These are phyloP conservation scores for Pasiphila rectangulata DNA, from an alignment of 2,888 invertebrate species.

Conservation along the genomic window DNA sequence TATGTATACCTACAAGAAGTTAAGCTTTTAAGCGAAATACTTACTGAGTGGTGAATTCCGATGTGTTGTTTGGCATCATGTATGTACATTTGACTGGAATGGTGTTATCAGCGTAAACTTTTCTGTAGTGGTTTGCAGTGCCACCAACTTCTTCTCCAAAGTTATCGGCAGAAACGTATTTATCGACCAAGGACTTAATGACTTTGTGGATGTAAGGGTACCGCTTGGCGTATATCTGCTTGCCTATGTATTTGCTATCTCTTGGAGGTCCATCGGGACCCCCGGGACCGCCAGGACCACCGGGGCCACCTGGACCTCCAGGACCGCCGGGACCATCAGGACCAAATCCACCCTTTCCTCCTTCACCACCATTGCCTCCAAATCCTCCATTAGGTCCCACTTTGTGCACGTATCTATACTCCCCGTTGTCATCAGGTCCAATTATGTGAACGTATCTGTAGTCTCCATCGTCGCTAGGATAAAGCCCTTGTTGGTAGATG, in stretches of 20 bases:
- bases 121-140: conserved; percentile 51
- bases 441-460: conserved; percentile 74
- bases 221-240: conserved; percentile 58
- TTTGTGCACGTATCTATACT: conserved; percentile 73
- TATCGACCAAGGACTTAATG: conserved; percentile 55
- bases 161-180: conserved; percentile 58
- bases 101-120: conserved; percentile 54
- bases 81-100: conserved; percentile 63
- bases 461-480: conserved; percentile 65
- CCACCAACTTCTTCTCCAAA: conserved; percentile 50
- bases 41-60: conserved; percentile 61
- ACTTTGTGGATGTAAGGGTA: conserved; percentile 64
- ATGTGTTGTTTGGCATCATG: conserved; percentile 48
- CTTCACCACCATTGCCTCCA: conserved; percentile 42
- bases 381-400: conserved; percentile 48
- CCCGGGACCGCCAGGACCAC: conserved; percentile 30
- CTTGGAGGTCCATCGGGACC: conserved; percentile 40
- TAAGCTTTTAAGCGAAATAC: neutral
- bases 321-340: conserved; percentile 33
- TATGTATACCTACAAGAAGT: neutral
- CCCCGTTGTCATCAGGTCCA: conserved; percentile 62
- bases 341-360: conserved; percentile 34
- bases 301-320: conserved; percentile 19
- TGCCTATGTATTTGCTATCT: conserved; percentile 56
- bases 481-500: conserved; percentile 58